Base-by-base conservation (phyloP, 2,113 vertebrate genomes). In the Herpailurus yagouaroundi region DNA sequence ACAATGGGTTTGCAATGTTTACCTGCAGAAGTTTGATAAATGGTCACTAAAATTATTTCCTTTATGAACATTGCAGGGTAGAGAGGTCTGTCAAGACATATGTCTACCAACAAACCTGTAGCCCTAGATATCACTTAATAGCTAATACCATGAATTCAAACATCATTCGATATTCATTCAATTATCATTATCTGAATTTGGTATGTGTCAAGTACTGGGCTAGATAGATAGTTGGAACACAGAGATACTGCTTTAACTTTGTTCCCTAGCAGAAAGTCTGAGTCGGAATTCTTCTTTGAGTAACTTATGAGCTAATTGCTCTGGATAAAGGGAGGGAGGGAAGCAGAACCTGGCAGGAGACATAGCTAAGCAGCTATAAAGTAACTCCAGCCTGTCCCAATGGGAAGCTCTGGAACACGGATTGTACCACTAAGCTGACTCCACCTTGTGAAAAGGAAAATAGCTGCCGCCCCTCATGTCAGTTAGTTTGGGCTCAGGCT, bases 31-130 rank as follows among this genome's bases (percentile, higher is more conserved):
- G 33, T 64, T 63, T 91, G 66, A 48, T 57, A 52, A 94, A 33
- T 21, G 73, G 36, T 31, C 60, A 8, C 85, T 48, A 45, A 91
- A 96, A 97, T 60, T 0, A 89, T 60, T 97, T 94, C 82, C 52
- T 16, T 6, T 21, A 64, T 85, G 55, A n/a, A 55, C 31, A 36
- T 5, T 60, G 1, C 3, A 81, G 0, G 48, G 1, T 89, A 79
- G 55, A 93, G 86, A 86, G 81, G 38, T 14, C 60, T 90, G 71
- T 89, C 15, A 60, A 91, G 87, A 82, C 25, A 48, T 41, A 69
- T 36, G 77, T 23, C 16, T 45, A 74, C 2, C 11, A 8, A 23
- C 41, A 50, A 91, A 33, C 11, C 33, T 38, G 15, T 2, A n/a
- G 29, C 41, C 3, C 31, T 19, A 2, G n/a, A 13, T 57, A 63